A percentile compares a stretch with the other conserved stretches of the same genome.
Evolutionary conservation across 2,888 invertebrate species (phyloP).

Genomic region (Gasteruption jaculator): DNA sequence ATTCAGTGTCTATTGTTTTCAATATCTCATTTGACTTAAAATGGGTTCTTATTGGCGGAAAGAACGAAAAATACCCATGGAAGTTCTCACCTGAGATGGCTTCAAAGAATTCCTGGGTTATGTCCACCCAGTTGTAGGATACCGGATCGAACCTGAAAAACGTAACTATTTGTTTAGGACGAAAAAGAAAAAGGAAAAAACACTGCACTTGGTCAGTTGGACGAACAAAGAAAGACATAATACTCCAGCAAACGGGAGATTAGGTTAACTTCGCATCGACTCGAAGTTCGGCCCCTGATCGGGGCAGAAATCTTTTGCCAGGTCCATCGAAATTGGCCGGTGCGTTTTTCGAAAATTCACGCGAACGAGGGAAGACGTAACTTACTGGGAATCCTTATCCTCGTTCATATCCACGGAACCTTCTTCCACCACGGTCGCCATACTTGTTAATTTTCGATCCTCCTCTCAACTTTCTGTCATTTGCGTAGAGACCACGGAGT

Average conservation of each 20-base stretch:
- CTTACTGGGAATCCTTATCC: slow-evolving; percentile 45
- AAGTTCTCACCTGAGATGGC: slow-evolving; percentile 62
- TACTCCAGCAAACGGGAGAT: slow-evolving; percentile 4
- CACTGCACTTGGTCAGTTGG: too few relatives aligned
- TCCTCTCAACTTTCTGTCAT: slow-evolving; percentile 20
- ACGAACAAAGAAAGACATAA: slow-evolving; percentile 2
- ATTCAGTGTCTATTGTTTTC: too few relatives aligned
- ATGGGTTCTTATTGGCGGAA: too few relatives aligned
- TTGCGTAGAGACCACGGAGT: neutral
- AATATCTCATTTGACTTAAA: too few relatives aligned
- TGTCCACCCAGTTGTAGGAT: slow-evolving; percentile 66
- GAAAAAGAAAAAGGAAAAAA: slow-evolving; percentile 14
- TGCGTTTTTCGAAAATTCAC: too few relatives aligned
- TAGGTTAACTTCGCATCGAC: slow-evolving; percentile 29
- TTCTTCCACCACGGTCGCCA: slow-evolving; percentile 44
- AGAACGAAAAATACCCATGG: too few relatives aligned
- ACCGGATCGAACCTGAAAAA: slow-evolving; percentile 44
- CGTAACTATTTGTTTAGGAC: slow-evolving; percentile 15
- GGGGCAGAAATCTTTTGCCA: too few relatives aligned
- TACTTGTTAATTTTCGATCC: too few relatives aligned
- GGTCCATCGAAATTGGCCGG: too few relatives aligned
- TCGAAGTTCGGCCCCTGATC: too few relatives aligned
- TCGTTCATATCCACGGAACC: slow-evolving; percentile 42
- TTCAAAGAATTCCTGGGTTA: slow-evolving; percentile 62
- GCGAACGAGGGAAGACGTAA: too few relatives aligned